These are phyloP conservation scores for Stenolophus ochropezus DNA, from an alignment of 2,888 invertebrate species.

Conservation along the genomic window DNA sequence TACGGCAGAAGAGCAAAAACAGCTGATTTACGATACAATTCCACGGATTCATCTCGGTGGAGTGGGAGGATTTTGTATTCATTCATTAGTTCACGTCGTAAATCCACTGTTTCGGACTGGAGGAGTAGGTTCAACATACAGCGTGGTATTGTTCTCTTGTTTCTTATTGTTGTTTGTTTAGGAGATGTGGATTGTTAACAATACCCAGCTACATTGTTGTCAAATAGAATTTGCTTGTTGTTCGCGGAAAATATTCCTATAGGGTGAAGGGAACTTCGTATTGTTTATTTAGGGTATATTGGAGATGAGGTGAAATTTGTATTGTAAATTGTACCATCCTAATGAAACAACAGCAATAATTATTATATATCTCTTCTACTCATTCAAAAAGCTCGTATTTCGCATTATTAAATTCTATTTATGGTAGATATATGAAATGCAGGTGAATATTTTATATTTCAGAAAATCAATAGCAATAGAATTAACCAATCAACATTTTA, in stretches of 20 bases:
- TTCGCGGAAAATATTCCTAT: background rate
- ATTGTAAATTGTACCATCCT: too few species aligned
- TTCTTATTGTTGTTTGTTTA: background rate
- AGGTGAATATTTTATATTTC: too few species aligned
- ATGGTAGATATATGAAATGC: too few species aligned
- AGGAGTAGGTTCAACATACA: background rate
- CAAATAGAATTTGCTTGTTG: background rate
- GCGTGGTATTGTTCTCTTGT: background rate
- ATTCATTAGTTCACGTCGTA: constrained; percentile 36
- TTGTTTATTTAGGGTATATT: background rate
- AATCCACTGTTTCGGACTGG: constrained; percentile 3
- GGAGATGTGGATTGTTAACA: background rate
- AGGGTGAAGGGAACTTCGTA: background rate
- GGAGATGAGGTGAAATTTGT: too few species aligned
- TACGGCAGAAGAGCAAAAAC: constrained; percentile 11
- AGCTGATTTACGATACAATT: constrained; percentile 39
- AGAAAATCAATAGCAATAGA: too few species aligned
- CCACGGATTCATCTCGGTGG: constrained; percentile 16
- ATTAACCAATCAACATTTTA: too few species aligned
- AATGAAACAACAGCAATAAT: too few species aligned
- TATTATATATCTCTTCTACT: background rate
- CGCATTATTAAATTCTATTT: too few species aligned
- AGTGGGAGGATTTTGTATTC: constrained; percentile 28
- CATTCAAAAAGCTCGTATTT: background rate
- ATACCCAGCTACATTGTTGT: background rate